Percentiles rank a stretch among this genome's conserved stretches.
Conservation (phyloP, 2,888 invertebrate genomes). For the Uropetala carovei region DNA sequence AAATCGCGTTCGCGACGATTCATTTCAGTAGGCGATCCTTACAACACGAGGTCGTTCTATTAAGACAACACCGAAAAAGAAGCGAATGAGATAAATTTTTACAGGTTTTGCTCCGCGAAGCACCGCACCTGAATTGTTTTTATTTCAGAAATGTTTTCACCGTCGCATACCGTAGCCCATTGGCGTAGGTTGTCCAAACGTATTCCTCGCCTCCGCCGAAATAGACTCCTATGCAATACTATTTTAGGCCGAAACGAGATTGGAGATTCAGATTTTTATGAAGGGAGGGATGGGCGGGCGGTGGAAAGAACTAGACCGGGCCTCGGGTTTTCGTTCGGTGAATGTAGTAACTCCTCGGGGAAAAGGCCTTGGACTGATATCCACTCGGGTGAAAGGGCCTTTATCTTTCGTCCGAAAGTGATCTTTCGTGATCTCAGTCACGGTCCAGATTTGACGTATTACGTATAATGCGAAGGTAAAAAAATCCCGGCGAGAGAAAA, state of each 20-base stretch:
- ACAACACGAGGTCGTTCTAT: no score
- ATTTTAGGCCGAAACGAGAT: slow-evolving; percentile 26
- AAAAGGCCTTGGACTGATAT: neutral
- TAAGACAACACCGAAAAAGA: no score
- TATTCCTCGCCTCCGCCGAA: neutral
- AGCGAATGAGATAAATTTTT: no score
- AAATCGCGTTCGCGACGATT: no score
- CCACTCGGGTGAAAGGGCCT: neutral
- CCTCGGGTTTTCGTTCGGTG: neutral
- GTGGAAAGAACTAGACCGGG: neutral
- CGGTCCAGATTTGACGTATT: slow-evolving; percentile 4
- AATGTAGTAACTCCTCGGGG: neutral
- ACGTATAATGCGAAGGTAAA: neutral
- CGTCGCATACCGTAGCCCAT: neutral
- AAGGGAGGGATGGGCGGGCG: neutral
- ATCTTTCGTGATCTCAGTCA: slow-evolving; percentile 23
- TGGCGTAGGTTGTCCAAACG: neutral
- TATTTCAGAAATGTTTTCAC: neutral
- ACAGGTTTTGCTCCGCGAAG: no score
- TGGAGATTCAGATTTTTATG: slow-evolving; percentile 4
- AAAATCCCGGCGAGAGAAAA: neutral
- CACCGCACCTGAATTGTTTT: no score
- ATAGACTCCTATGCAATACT: slow-evolving; percentile 1
- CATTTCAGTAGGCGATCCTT: no score
- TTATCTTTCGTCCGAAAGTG: neutral